Percentiles rank a stretch among this genome's conserved stretches.
phyloP scores from a whole-genome alignment of 2,797 vertebrate genomes.

The Eulemur albifrons region DNA sequence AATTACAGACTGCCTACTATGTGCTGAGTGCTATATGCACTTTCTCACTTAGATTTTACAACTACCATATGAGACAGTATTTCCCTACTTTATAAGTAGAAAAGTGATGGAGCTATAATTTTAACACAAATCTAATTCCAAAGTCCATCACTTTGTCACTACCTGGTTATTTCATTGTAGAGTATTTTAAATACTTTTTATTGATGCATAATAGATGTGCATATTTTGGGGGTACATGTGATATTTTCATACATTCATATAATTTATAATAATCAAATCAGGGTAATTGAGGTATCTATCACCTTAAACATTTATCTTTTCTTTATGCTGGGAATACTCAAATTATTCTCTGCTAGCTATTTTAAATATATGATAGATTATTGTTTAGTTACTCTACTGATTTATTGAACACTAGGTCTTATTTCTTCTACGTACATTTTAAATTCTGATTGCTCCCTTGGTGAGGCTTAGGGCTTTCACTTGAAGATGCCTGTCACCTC shows the following conservation, averaged over 20 bases:
- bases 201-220: neutral
- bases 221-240: neutral
- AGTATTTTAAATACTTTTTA: neutral
- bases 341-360: neutral
- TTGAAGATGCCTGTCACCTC: neutral
- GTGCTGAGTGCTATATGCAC: neutral
- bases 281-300: neutral
- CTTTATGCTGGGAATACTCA: neutral
- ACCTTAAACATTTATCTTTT: neutral
- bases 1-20: neutral
- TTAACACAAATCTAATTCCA: slow-evolving; percentile 24
- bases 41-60: slow-evolving; percentile 22
- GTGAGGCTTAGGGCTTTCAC: neutral
- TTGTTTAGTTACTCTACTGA: neutral
- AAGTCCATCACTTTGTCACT: slow-evolving; percentile 38
- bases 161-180: neutral
- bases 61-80: neutral
- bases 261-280: neutral
- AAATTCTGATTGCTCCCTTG: neutral
- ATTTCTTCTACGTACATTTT: neutral
- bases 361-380: neutral
- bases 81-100: slow-evolving; percentile 8
- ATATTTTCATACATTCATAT: neutral
- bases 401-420: neutral
- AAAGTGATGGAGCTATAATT: neutral